These are phyloP conservation scores for Nebria brevicollis DNA, from an alignment of 2,888 invertebrate genomes.

Conservation along the genomic window DNA sequence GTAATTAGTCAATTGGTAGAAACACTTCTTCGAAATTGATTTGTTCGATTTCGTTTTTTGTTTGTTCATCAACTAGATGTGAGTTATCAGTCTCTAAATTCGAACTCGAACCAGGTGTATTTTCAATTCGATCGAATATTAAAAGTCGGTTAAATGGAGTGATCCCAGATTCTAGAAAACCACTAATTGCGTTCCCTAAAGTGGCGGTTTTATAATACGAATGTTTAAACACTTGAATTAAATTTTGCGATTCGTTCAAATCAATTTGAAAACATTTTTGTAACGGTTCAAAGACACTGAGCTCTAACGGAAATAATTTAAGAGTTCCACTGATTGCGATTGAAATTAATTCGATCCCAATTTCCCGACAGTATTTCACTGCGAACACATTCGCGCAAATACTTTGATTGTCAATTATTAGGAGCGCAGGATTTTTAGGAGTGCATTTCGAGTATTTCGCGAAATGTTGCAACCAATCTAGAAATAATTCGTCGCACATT, in stretches of 20 bases:
- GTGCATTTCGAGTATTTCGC: not conserved
- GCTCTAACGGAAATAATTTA: not conserved
- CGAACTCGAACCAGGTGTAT: not conserved
- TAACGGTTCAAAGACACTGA: not conserved
- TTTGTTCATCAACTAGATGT: not conserved
- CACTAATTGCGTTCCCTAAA: no score
- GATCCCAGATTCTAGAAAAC: not conserved
- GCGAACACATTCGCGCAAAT: not conserved
- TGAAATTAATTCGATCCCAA: slow-evolving; percentile 9
- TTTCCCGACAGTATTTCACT: not conserved
- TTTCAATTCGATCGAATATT: not conserved
- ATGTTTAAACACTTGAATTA: not conserved
- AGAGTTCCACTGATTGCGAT: not conserved
- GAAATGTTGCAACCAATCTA: slow-evolving; percentile 12
- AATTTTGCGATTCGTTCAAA: not conserved
- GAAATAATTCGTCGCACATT: slow-evolving; percentile 3
- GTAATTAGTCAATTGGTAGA: not conserved
- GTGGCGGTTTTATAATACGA: no score
- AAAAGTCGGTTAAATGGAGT: not conserved
- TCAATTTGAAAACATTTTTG: not conserved
- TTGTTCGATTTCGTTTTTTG: not conserved
- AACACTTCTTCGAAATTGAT: not conserved
- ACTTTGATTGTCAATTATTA: slow-evolving; percentile 12
- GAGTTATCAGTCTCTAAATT: not conserved
- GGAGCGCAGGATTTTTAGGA: not conserved